Evolutionary conservation across 1,140 invertebrate genomes (phyloP).

Genomic region (Trypoxylus dichotomus): DNA sequence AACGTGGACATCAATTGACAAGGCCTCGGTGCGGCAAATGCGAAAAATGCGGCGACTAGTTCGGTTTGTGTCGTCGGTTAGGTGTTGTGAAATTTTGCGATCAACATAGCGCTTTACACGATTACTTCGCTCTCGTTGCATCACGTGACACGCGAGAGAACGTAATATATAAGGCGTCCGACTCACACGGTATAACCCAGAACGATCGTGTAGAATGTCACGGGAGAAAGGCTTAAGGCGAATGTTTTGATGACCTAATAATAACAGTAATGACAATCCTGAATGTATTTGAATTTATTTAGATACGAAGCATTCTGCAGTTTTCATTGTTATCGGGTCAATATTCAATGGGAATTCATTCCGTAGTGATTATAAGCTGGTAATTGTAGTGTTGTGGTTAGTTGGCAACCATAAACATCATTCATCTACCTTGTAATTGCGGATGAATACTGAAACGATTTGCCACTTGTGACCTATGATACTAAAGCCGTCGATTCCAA

Average conservation of each 20-base stretch:
- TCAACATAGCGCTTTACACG: neutral
- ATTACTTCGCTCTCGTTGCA: neutral
- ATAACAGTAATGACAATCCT: neutral
- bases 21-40: neutral
- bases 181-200: neutral
- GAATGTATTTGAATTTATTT: neutral
- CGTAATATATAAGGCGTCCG: neutral
- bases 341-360: too few relatives aligned
- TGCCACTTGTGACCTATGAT: neutral
- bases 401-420: too few relatives aligned
- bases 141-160: neutral
- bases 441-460: neutral
- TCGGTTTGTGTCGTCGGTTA: neutral
- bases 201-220: neutral
- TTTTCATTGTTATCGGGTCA: too few relatives aligned
- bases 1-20: neutral
- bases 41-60: neutral
- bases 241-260: constrained; percentile 2
- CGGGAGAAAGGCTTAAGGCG: neutral
- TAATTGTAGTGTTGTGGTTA: too few relatives aligned
- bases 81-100: constrained; percentile 1
- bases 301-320: neutral
- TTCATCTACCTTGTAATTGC: neutral
- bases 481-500: too few relatives aligned
- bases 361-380: too few relatives aligned